Percentiles rank a stretch among this genome's conserved stretches.
Evolutionary conservation across 2,888 invertebrate species (phyloP).

Genomic region (Dasypolia templi): DNA sequence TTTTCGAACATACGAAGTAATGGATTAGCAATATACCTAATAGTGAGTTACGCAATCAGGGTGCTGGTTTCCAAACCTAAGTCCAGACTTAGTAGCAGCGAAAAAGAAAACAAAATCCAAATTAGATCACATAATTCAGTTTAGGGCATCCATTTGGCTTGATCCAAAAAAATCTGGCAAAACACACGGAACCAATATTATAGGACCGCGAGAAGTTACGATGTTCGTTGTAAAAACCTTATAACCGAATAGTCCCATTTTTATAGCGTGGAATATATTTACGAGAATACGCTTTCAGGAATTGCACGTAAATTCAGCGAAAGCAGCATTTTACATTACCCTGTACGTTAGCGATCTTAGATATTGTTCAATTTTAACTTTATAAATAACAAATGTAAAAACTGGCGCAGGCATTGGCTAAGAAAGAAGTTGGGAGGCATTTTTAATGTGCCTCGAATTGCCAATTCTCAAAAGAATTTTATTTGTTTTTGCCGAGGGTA

Average conservation of each 20-base stretch:
- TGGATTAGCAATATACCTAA: no score
- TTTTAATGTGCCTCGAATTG: neutral
- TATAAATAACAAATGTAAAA: constrained; percentile 35
- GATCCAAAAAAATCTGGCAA: constrained; percentile 43
- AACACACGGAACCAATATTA: constrained; percentile 61
- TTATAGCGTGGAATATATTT: constrained; percentile 87
- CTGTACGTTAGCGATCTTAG: constrained; percentile 48
- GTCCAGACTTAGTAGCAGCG: neutral
- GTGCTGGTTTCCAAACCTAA: neutral
- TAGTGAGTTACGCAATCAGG: no score
- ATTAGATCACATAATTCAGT: neutral
- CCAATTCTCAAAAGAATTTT: neutral
- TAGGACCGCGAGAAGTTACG: constrained; percentile 73
- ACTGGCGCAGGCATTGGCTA: neutral
- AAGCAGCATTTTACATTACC: constrained; percentile 81
- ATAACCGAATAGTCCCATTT: constrained; percentile 85
- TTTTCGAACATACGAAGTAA: no score
- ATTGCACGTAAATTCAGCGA: constrained; percentile 83
- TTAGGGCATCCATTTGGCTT: neutral
- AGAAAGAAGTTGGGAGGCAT: neutral
- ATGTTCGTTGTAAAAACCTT: constrained; percentile 81
- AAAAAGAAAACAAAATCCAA: neutral
- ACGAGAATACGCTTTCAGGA: constrained; percentile 83
- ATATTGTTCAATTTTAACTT: constrained; percentile 63
- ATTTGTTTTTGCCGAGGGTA: neutral